Percentiles rank a stretch among this genome's conserved stretches.
phyloP scores from a whole-genome alignment of 2,797 vertebrate species.

The Mormyrops attenuatus region DNA sequence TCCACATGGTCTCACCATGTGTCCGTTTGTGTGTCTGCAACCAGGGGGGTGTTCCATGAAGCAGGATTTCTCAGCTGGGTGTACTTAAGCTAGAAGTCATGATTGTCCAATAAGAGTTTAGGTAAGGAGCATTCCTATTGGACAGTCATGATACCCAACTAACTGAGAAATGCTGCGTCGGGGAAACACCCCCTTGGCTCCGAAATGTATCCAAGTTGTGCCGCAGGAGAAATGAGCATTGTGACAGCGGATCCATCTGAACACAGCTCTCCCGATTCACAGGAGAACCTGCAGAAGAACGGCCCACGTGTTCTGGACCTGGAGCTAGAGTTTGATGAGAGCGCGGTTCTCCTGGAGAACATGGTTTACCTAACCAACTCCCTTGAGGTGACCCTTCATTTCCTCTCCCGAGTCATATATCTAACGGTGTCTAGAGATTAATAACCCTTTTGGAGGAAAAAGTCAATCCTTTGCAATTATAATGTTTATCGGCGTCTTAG shows the following conservation, averaged over 20 bases:
- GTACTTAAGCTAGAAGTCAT: background rate
- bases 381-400: slow-evolving; percentile 68
- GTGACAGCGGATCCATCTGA: background rate
- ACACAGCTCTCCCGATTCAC: slow-evolving; percentile 20
- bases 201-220: background rate
- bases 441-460: background rate
- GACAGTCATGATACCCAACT: background rate
- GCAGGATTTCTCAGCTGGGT: background rate
- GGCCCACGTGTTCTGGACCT: slow-evolving; percentile 83
- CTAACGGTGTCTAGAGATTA: background rate
- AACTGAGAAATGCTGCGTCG: background rate
- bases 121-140: background rate
- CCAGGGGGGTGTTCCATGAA: background rate
- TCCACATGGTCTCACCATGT: background rate
- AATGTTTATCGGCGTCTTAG: background rate
- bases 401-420: background rate
- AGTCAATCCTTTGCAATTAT: background rate
- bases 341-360: slow-evolving; percentile 84
- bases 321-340: slow-evolving; percentile 90
- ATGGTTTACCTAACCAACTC: slow-evolving; percentile 92
- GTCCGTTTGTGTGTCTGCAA: background rate
- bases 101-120: background rate
- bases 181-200: background rate
- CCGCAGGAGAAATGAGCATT: background rate
- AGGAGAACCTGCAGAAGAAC: slow-evolving; percentile 92